A percentile compares a stretch with the other conserved stretches of the same genome.
Evolutionary conservation across 2,888 invertebrate species (phyloP).

Genomic region (Pycnomerus fuliginosus): DNA sequence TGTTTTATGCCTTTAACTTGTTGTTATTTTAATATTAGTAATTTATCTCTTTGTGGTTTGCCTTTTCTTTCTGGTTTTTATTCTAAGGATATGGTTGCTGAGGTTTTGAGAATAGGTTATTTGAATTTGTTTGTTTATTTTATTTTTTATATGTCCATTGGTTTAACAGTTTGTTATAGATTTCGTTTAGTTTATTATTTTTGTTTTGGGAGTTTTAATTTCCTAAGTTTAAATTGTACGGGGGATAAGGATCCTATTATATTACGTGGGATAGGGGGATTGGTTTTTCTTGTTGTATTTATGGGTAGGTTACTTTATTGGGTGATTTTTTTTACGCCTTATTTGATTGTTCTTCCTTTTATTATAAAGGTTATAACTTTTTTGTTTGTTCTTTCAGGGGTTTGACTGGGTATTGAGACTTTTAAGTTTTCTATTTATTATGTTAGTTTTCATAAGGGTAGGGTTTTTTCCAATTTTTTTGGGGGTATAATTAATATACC

Average conservation of each 20-base stretch:
- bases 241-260: conserved; percentile 56
- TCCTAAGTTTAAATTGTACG: conserved; percentile 54
- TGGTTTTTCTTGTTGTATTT: conserved; percentile 57
- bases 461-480: no score
- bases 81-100: conserved; percentile 65
- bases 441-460: no score
- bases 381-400: conserved; percentile 54
- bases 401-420: conserved; percentile 52
- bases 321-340: conserved; percentile 57
- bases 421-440: conserved; percentile 52
- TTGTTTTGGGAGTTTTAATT: conserved; percentile 56
- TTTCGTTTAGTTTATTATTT: conserved; percentile 56
- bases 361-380: conserved; percentile 58
- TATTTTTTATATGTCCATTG: conserved; percentile 59
- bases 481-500: no score
- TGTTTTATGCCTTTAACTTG: conserved; percentile 57
- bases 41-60: conserved; percentile 50
- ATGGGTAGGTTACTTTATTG: conserved; percentile 59
- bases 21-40: conserved; percentile 50
- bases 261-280: conserved; percentile 48
- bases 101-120: conserved; percentile 56
- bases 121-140: conserved; percentile 59
- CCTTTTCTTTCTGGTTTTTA: conserved; percentile 59
- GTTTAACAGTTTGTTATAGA: conserved; percentile 57
- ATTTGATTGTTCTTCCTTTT: conserved; percentile 57